Evolutionary conservation across 2,888 invertebrate species (phyloP).

Genomic region (Zygaena filipendulae): DNA sequence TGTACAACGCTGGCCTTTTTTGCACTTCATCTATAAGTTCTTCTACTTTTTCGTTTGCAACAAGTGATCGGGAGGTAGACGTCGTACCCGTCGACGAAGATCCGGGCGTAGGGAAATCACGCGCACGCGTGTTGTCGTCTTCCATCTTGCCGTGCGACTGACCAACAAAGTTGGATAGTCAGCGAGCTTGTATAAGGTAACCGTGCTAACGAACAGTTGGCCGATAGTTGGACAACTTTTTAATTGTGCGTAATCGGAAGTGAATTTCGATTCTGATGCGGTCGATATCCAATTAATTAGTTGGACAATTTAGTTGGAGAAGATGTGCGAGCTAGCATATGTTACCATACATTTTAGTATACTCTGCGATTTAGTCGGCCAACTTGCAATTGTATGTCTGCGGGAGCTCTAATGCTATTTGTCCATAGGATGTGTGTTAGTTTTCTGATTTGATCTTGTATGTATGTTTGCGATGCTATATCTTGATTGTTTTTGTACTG

Average conservation of each 20-base stretch:
- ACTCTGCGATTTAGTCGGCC: neutral
- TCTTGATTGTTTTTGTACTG: no score
- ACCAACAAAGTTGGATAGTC: slow-evolving; percentile 7
- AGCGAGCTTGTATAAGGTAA: neutral
- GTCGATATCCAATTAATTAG: neutral
- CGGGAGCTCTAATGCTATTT: no score
- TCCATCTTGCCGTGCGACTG: slow-evolving; percentile 6
- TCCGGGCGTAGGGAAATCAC: slow-evolving; percentile 4
- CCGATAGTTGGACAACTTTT: no score
- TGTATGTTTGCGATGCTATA: no score
- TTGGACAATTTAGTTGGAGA: neutral
- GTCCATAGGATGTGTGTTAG: no score
- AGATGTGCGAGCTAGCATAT: neutral
- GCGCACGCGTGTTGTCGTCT: slow-evolving; percentile 3
- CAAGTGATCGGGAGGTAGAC: slow-evolving; percentile 5
- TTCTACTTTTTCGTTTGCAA: slow-evolving; percentile 5
- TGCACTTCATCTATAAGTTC: no score
- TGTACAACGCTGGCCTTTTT: no score
- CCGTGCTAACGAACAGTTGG: neutral
- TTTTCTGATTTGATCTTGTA: no score
- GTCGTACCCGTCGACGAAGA: slow-evolving; percentile 3
- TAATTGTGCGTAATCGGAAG: no score
- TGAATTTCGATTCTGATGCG: neutral
- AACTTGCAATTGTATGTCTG: neutral
- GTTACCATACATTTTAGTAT: neutral